Base-by-base conservation (phyloP, 2,888 invertebrate genomes). In the Xanthorhoe spadicearia region DNA sequence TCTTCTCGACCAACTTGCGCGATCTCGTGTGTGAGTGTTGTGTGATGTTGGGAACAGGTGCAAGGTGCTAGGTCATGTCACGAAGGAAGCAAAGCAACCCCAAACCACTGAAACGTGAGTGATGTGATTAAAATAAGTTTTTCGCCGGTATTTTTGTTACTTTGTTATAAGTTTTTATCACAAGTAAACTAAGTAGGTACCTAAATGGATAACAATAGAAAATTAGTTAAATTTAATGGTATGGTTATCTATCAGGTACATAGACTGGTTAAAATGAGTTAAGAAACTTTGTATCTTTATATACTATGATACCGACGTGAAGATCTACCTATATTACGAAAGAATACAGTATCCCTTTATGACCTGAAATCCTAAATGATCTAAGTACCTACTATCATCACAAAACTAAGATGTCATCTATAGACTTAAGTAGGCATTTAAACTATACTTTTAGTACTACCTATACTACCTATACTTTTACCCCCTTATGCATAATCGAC, bases 51-150 rank as follows among this genome's bases (percentile, higher is more conserved):
- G 81, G 83, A 81, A 81, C 75, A 80, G 86, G 85, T 80, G 83
- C 80, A 74, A 79, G 56, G 64, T 61, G 80, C 82, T 88, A 88
- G 90, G 92, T 86, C 90, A 98, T 98, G 98, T 98, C 98, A 90
- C 96, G 98, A 91, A 95, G 98, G 94, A 98, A 98, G 95, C 98
- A 98, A 95, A 97, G 97, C 94, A 98, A 98, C 94, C 98, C 98
- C 82, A 98, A 98, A 94, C 98, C 98, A 88, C 95, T 98, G 85
- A 98, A 98, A 98, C 96, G 98, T 98, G 94, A 95, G 97, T 96
- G 61, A 2, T 15, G 13, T 65, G 61, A 57, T 7, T 62, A 15
- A 28, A 15, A 8, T 18, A 13, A 15, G 18, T 5, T 23, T 60
- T 60, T 59, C 52, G n/a, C 2, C 13, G 19, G 13, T 13, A 13